These are phyloP conservation scores for Brachyrhaphis roseni DNA, from an alignment of 2,797 vertebrate genomes.

Conservation along the genomic window DNA sequence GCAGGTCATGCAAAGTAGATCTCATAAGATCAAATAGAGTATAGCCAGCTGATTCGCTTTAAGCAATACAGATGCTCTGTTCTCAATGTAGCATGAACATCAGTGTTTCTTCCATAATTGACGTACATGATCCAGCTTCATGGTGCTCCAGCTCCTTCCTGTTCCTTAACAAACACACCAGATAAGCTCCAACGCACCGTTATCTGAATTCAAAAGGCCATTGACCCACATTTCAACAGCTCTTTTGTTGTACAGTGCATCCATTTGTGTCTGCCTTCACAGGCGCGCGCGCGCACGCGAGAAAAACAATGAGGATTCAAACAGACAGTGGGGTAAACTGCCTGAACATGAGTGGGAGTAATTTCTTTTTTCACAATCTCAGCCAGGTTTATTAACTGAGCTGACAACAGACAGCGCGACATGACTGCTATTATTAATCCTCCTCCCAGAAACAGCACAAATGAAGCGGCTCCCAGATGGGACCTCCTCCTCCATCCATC, in stretches of 20 bases:
- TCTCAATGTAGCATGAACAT: neutral
- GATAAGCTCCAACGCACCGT: conserved; percentile 43
- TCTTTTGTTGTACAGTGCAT: conserved; percentile 63
- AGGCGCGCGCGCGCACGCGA: conserved; percentile 13
- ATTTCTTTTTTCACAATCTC: neutral
- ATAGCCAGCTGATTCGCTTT: neutral
- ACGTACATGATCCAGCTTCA: conserved; percentile 34
- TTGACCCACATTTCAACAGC: conserved; percentile 69
- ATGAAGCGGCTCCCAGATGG: conserved; percentile 9
- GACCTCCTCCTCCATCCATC: conserved; percentile 2
- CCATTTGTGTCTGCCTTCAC: conserved; percentile 32
- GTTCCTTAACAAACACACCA: conserved; percentile 4
- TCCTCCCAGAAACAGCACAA: conserved; percentile 8
- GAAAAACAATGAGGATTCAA: neutral
- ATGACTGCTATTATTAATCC: conserved; percentile 25
- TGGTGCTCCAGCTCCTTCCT: conserved; percentile 10
- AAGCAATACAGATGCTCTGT: neutral
- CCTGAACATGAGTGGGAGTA: neutral
- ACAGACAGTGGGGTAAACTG: neutral
- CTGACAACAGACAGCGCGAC: conserved; percentile 36
- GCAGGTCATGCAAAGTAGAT: neutral
- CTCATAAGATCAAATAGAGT: neutral
- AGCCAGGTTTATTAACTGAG: conserved; percentile 16
- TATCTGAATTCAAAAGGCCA: conserved; percentile 61
- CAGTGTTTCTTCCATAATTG: conserved; percentile 14